phyloP scores from a whole-genome alignment of 2,888 invertebrate genomes.

The Aphodius granarius region DNA sequence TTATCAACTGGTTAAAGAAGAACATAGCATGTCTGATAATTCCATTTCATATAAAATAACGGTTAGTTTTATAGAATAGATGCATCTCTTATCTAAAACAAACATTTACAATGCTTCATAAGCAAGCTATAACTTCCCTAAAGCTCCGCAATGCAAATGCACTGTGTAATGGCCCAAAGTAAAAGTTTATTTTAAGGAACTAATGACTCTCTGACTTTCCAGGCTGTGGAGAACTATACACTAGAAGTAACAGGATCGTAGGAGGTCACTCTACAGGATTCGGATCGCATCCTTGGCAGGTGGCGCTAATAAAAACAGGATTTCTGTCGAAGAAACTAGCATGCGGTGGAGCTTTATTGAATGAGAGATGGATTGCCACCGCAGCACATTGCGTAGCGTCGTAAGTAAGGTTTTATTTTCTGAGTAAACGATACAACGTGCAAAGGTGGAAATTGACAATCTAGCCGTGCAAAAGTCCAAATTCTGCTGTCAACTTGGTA shows the following conservation, averaged over 20 bases:
- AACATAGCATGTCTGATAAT: too few species aligned
- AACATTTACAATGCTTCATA: neutral
- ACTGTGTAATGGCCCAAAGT: neutral
- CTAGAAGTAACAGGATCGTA: slow-evolving; percentile 86
- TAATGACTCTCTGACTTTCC: too few species aligned
- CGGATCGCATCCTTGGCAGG: slow-evolving; percentile 94
- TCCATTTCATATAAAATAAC: too few species aligned
- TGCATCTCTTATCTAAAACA: neutral
- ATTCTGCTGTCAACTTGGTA: too few species aligned
- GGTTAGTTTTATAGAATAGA: neutral
- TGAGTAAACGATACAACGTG: too few species aligned
- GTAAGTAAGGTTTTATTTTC: slow-evolving; percentile 68
- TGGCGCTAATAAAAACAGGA: slow-evolving; percentile 88
- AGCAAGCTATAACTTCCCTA: neutral
- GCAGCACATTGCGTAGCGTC: slow-evolving; percentile 92
- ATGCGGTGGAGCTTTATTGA: slow-evolving; percentile 88
- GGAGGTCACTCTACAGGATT: slow-evolving; percentile 90
- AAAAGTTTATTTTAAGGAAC: neutral
- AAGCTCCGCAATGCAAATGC: neutral
- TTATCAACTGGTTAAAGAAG: too few species aligned
- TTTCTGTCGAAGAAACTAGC: slow-evolving; percentile 88
- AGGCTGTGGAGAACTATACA: slow-evolving; percentile 90
- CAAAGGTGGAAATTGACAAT: too few species aligned
- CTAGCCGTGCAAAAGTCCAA: too few species aligned
- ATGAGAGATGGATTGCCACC: slow-evolving; percentile 89